Evolutionary conservation across 2,113 vertebrate genomes (phyloP).

Genomic region (Chauna torquata): DNA sequence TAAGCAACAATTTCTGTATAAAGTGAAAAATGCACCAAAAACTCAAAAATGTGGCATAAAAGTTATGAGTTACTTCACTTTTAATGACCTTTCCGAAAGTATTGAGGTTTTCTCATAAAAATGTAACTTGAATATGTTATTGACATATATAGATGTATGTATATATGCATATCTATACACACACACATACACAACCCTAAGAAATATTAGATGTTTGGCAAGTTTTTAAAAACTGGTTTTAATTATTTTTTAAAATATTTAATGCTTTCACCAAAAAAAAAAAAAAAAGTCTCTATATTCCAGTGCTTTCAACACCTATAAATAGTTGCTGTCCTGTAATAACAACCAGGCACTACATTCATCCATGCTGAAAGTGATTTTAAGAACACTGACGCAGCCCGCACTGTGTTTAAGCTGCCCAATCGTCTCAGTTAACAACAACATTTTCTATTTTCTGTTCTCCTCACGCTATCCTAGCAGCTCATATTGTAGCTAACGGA

Average conservation of each 20-base stretch:
- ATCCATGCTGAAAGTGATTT: background rate
- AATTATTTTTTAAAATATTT: background rate
- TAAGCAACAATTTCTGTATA: background rate
- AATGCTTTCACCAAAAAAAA: too few relatives aligned
- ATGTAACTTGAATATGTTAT: background rate
- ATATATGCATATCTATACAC: background rate
- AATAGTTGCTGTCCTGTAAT: background rate
- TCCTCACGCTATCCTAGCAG: background rate
- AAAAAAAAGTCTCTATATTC: too few relatives aligned
- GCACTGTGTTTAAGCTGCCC: background rate
- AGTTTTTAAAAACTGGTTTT: background rate
- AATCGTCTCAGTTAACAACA: background rate
- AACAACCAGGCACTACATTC: background rate
- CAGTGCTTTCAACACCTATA: background rate
- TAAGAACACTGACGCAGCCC: background rate
- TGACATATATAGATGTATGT: background rate
- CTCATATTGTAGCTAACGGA: background rate
- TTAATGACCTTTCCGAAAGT: background rate
- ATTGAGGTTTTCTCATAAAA: background rate
- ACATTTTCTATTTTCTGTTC: background rate
- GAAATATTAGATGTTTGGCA: background rate
- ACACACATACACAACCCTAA: background rate
- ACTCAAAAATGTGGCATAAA: background rate
- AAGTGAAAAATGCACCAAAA: background rate
- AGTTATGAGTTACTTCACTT: background rate